Evolutionary conservation across 2,797 vertebrate species (phyloP).

Genomic region (Onychomys leucogaster): DNA sequence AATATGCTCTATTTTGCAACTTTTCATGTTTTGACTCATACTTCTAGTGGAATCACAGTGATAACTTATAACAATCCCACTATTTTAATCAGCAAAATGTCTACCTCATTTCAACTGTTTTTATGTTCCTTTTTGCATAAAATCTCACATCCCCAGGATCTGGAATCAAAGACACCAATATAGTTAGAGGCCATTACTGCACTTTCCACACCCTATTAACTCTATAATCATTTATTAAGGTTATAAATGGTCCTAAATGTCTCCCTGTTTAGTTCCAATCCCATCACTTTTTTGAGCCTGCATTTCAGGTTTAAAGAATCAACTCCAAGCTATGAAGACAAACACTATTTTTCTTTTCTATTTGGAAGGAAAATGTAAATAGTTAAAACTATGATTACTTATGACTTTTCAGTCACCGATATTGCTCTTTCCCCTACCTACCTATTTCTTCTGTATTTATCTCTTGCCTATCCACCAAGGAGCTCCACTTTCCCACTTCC

Average conservation of each 20-base stretch:
- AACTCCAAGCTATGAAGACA: neutral
- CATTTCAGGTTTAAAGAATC: neutral
- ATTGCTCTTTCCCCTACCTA: neutral
- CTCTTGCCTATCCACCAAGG: too few species aligned
- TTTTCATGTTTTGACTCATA: neutral
- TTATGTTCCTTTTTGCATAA: neutral
- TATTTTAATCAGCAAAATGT: neutral
- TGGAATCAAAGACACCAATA: neutral
- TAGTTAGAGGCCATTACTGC: rapidly evolving
- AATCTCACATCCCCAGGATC: neutral
- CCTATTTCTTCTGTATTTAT: neutral
- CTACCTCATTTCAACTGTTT: neutral
- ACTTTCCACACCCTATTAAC: neutral
- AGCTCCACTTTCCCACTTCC: too few species aligned
- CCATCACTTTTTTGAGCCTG: too few species aligned
- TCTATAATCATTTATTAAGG: too few species aligned
- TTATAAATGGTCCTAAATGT: too few species aligned
- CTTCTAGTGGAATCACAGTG: neutral
- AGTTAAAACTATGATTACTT: neutral
- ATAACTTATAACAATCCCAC: neutral
- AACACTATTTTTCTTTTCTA: neutral
- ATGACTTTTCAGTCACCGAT: neutral
- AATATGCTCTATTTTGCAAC: neutral
- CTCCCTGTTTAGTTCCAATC: too few species aligned
- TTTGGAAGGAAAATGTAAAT: neutral